These are phyloP conservation scores for Dendrocopos noguchii DNA, from an alignment of 2,113 vertebrate species.

Conservation along the genomic window DNA sequence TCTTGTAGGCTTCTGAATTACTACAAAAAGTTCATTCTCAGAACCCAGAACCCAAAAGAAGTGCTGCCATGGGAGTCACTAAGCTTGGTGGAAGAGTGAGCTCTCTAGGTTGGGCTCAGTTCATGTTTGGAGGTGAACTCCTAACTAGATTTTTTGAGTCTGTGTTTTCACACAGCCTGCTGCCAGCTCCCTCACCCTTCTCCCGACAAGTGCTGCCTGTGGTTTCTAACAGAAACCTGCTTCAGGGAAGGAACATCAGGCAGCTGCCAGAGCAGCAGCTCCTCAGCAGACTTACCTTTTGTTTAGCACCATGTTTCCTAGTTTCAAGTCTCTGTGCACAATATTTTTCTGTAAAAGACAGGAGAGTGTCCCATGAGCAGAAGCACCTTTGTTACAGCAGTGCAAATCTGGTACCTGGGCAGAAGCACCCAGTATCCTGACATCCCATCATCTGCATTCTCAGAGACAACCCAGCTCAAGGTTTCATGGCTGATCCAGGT, in stretches of 20 bases:
- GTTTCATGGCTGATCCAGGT: neutral
- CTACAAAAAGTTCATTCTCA: neutral
- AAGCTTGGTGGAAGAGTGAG: neutral
- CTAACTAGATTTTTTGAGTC: neutral
- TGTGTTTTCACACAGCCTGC: neutral
- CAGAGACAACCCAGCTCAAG: neutral
- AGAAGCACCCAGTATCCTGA: neutral
- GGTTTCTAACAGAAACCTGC: neutral
- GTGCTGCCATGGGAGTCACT: neutral
- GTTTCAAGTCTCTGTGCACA: conserved; percentile 98
- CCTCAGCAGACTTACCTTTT: conserved; percentile 86
- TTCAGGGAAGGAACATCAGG: neutral
- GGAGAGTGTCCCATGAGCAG: neutral
- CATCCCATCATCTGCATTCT: neutral
- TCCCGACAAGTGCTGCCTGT: neutral
- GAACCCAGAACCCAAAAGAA: neutral
- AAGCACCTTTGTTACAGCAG: neutral
- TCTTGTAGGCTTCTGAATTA: neutral
- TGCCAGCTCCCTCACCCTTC: neutral
- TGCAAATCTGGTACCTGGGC: neutral
- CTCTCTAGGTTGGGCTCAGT: neutral
- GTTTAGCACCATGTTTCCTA: conserved; percentile 99
- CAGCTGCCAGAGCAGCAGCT: neutral
- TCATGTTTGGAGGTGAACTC: neutral
- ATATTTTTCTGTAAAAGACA: conserved; percentile 92